Conservation (phyloP, 1,140 invertebrate genomes). For the Charaxes varanes region DNA sequence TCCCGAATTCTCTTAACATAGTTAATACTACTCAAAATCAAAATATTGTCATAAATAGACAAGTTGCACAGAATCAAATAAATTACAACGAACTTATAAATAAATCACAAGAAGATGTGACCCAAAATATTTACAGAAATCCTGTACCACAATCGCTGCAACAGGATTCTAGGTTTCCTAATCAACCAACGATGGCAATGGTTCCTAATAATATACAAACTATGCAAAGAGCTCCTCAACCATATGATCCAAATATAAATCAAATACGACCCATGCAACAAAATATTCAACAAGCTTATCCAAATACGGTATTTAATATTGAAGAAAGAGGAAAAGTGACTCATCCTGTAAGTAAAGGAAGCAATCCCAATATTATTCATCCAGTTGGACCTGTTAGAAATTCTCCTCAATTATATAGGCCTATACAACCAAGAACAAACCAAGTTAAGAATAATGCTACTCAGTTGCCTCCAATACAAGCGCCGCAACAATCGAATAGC, state of each 20-base stretch:
- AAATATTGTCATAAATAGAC: constrained; percentile 10
- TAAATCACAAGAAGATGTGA: constrained; percentile 14
- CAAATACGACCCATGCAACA: constrained; percentile 20
- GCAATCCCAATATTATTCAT: constrained; percentile 10
- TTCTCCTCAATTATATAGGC: constrained; percentile 25
- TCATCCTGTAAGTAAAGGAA: constrained; percentile 13
- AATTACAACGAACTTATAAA: constrained; percentile 12
- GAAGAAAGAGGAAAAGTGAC: constrained; percentile 8
- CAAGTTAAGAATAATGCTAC: constrained; percentile 17
- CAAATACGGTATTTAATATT: constrained; percentile 12
- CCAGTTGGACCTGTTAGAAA: constrained; percentile 19
- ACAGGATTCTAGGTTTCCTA: constrained; percentile 18
- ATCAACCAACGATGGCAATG: constrained; percentile 20
- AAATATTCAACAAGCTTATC: constrained; percentile 13
- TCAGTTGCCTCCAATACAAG: constrained; percentile 9
- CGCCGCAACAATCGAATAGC: constrained; percentile 1
- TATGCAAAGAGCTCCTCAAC: constrained; percentile 19
- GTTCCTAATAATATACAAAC: constrained; percentile 28
- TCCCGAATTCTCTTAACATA: constrained; percentile 11
- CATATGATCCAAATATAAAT: constrained; percentile 13
- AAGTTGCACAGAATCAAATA: constrained; percentile 18
- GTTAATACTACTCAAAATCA: constrained; percentile 15
- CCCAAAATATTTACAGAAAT: constrained; percentile 16
- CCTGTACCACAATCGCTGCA: constrained; percentile 15
- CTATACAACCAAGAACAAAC: constrained; percentile 32